A percentile compares a stretch with the other conserved stretches of the same genome.
These are phyloP conservation scores for silkworm (Bombyx mori) DNA, from an alignment of 1,140 invertebrate species.

Conservation along the genomic window DNA sequence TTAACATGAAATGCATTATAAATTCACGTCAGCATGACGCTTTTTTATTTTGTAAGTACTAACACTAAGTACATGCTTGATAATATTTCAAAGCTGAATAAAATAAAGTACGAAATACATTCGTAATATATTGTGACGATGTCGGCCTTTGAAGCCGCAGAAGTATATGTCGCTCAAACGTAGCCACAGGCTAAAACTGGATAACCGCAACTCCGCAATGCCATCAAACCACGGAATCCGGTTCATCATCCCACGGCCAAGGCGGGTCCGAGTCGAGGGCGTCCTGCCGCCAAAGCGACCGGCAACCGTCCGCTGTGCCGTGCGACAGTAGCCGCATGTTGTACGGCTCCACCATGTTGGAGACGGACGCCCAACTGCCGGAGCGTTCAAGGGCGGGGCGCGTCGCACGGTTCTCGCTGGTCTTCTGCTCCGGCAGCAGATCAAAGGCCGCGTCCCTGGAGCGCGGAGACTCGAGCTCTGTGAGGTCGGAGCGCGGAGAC, in stretches of 20 bases:
- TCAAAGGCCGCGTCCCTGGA: constrained; percentile 34
- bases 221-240: constrained; percentile 59
- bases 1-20: constrained; percentile 32
- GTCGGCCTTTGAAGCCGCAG: not conserved
- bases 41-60: no score
- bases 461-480: constrained; percentile 44
- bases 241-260: constrained; percentile 56
- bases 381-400: constrained; percentile 10
- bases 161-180: not conserved
- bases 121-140: not conserved
- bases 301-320: constrained; percentile 36
- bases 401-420: constrained; percentile 30
- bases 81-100: no score
- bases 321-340: constrained; percentile 53
- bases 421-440: constrained; percentile 45
- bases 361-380: constrained; percentile 37
- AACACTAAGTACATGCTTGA: no score
- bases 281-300: constrained; percentile 61
- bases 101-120: no score
- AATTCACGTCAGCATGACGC: constrained; percentile 20
- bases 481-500: constrained; percentile 47
- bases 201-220: not conserved
- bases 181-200: not conserved
- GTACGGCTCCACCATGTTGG: constrained; percentile 57
- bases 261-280: constrained; percentile 57